These are phyloP conservation scores for Botia almorhae DNA, from an alignment of 2,797 vertebrate species.

Conservation along the genomic window DNA sequence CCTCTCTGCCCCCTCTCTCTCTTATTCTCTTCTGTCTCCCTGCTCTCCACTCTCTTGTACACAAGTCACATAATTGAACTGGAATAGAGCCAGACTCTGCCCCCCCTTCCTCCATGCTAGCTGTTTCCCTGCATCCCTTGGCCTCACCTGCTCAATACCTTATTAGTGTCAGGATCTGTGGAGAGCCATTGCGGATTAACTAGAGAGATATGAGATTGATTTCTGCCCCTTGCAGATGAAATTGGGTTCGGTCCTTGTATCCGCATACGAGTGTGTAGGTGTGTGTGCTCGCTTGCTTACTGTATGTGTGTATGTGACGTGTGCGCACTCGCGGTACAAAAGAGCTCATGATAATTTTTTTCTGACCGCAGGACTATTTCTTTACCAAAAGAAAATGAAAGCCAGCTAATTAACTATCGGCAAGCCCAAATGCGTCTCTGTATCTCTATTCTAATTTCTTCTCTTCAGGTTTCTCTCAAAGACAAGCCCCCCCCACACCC, in stretches of 20 bases:
- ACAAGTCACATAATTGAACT: conserved; percentile 89
- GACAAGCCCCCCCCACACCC: conserved; percentile 34
- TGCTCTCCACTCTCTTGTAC: conserved; percentile 77
- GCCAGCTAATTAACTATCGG: conserved; percentile 84
- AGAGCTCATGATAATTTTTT: conserved; percentile 45
- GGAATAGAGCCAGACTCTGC: conserved; percentile 83
- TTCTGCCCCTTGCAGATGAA: conserved; percentile 86
- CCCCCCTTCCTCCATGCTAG: conserved; percentile 45
- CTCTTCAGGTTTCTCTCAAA: background rate
- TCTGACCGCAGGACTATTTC: conserved; percentile 67
- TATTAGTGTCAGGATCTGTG: conserved; percentile 98
- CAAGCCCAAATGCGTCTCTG: conserved; percentile 77
- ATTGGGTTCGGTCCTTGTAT: conserved; percentile 75
- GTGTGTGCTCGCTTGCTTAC: conserved; percentile 56
- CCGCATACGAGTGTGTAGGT: conserved; percentile 54
- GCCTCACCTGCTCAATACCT: conserved; percentile 98
- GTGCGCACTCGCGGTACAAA: conserved; percentile 64
- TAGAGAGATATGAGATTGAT: conserved; percentile 99
- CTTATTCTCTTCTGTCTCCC: conserved; percentile 56
- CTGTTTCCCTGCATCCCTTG: conserved; percentile 81
- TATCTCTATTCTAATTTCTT: conserved; percentile 71
- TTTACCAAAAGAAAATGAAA: conserved; percentile 54
- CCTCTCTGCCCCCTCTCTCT: conserved; percentile 63
- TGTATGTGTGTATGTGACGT: conserved; percentile 54
- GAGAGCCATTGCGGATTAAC: conserved; percentile 95